Evolutionary conservation across 2,888 invertebrate genomes (phyloP).

Genomic region (Dilophus febrilis): DNA sequence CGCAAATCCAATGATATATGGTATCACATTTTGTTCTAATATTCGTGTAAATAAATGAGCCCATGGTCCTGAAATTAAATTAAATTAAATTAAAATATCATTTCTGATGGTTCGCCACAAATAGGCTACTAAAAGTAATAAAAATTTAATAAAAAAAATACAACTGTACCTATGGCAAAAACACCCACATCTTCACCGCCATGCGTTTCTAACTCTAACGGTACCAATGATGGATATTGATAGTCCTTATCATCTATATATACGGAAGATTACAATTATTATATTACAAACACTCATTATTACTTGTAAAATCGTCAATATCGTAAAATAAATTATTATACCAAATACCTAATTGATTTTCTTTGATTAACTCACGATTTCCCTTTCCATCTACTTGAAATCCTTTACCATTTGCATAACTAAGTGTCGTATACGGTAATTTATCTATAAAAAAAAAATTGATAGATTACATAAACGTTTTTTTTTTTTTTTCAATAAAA

Average conservation of each 20-base stretch:
- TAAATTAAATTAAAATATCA: no score
- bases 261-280: no score
- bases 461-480: no score
- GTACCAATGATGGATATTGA: constrained; percentile 42
- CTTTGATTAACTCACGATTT: constrained; percentile 9
- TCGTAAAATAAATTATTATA: background rate
- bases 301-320: no score
- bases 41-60: constrained; percentile 41
- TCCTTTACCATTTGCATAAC: constrained; percentile 59
- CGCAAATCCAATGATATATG: constrained; percentile 31
- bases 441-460: constrained; percentile 25
- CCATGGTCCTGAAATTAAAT: constrained; percentile 30
- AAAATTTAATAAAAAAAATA: no score
- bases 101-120: no score
- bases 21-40: constrained; percentile 40
- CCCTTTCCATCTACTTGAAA: constrained; percentile 25
- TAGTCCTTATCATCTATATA: constrained; percentile 18
- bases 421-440: constrained; percentile 46
- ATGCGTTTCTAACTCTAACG: constrained; percentile 47
- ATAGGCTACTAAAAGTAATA: no score
- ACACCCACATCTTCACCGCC: constrained; percentile 66
- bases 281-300: no score
- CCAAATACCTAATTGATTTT: constrained; percentile 2
- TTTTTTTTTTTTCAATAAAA: no score
- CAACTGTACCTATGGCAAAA: constrained; percentile 42